phyloP scores from a whole-genome alignment of 2,797 vertebrate genomes.

The Spheniscus humboldti region DNA sequence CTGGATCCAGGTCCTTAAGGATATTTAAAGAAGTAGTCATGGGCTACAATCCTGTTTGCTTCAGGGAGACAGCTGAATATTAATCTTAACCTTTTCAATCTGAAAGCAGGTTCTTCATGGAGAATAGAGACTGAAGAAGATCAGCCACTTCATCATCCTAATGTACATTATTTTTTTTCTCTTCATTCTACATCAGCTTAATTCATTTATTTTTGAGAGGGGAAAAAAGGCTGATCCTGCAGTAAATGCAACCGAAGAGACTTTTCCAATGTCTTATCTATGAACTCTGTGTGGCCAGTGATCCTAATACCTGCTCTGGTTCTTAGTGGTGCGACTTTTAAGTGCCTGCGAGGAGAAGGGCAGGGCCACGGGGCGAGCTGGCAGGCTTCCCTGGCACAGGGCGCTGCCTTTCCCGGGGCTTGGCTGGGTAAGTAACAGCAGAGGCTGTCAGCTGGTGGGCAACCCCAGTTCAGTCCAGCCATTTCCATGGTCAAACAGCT shows the following conservation, averaged over 20 bases:
- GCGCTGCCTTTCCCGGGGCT: background rate
- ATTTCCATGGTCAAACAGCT: background rate
- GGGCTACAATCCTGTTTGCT: background rate
- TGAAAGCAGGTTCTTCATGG: background rate
- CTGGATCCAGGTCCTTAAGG: background rate
- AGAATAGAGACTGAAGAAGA: background rate
- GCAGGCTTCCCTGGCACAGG: rapidly evolving
- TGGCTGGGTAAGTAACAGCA: background rate
- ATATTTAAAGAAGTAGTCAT: background rate
- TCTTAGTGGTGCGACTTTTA: background rate
- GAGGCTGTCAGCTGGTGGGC: background rate
- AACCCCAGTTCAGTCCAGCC: background rate
- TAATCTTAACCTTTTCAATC: background rate
- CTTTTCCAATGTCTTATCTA: background rate
- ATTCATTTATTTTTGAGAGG: background rate
- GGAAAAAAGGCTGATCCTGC: background rate
- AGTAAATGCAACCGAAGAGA: background rate
- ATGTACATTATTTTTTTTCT: background rate
- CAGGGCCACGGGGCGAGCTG: background rate
- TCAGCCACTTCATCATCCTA: background rate
- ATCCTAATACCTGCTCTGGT: background rate
- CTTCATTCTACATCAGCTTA: background rate
- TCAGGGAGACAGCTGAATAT: background rate
- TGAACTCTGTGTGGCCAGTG: background rate
- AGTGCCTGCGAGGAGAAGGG: background rate